phyloP scores from a whole-genome alignment of 2,888 invertebrate species.

The Drosophila setosimentum region DNA sequence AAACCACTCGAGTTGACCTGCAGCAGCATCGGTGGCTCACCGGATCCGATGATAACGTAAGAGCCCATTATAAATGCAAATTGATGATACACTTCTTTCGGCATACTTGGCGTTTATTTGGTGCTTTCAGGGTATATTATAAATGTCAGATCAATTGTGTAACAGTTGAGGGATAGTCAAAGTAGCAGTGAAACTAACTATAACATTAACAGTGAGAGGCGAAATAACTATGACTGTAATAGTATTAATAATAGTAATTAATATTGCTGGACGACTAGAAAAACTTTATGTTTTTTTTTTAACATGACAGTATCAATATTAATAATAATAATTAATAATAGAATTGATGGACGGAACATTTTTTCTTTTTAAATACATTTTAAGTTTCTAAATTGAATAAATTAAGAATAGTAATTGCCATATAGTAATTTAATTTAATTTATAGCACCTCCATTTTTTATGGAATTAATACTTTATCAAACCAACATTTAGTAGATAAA shows the following conservation, averaged over 20 bases:
- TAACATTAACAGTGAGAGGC: no score
- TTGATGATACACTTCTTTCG: conserved; percentile 24
- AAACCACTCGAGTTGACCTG: conserved; percentile 91
- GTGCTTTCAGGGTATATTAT: background rate
- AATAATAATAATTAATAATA: background rate
- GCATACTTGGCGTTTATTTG: background rate
- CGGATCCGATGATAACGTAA: conserved; percentile 93
- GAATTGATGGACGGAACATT: background rate
- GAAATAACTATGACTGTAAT: background rate
- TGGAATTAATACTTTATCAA: background rate
- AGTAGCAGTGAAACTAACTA: background rate
- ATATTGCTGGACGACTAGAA: background rate
- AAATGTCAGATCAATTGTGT: background rate
- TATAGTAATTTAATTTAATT: background rate
- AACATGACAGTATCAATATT: no score
- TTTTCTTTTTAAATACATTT: background rate
- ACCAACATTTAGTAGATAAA: background rate
- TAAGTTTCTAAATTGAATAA: no score
- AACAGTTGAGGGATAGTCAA: background rate
- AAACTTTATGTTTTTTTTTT: background rate
- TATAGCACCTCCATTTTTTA: background rate
- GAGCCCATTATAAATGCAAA: conserved; percentile 55
- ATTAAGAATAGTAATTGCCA: background rate
- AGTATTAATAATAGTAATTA: background rate
- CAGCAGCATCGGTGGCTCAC: conserved; percentile 94